phyloP scores from a whole-genome alignment of 2,113 vertebrate genomes.

The Eonycteris spelaea region DNA sequence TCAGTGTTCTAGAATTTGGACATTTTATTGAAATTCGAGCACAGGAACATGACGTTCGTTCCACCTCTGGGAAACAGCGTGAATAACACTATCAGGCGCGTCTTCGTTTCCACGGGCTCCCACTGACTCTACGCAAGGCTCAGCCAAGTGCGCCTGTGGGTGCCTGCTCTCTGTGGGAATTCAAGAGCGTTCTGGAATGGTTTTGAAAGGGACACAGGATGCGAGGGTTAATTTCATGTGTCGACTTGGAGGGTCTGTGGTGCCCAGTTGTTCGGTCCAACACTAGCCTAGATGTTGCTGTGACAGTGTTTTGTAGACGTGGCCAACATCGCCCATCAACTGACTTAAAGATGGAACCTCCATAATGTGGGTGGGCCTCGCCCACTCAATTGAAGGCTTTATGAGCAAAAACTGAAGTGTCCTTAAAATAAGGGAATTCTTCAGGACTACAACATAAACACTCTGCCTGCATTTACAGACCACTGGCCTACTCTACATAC shows the following conservation, averaged over 20 bases:
- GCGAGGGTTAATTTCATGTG: not conserved
- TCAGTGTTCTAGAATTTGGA: not conserved
- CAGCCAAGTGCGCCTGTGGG: not conserved
- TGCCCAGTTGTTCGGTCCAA: too few relatives aligned
- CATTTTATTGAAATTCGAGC: not conserved
- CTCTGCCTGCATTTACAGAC: not conserved
- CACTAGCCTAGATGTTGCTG: too few relatives aligned
- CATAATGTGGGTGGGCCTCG: not conserved
- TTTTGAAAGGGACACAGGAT: not conserved
- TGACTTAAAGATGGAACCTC: not conserved
- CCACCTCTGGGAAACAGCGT: not conserved
- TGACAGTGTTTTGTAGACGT: not conserved
- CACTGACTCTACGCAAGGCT: not conserved
- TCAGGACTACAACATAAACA: not conserved
- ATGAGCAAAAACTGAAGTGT: not conserved
- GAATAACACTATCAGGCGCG: not conserved
- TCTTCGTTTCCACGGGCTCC: rapidly evolving
- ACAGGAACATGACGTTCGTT: not conserved
- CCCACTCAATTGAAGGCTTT: not conserved
- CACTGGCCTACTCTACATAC: not conserved
- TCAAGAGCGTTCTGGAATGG: not conserved
- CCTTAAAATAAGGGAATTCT: not conserved
- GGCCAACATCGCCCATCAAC: not conserved
- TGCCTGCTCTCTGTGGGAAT: not conserved
- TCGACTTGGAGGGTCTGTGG: too few relatives aligned